Evolutionary conservation across 2,888 invertebrate species (phyloP), one percentile per base, ranked within the genome.

Genomic region (Bellardia pandia): DNA sequence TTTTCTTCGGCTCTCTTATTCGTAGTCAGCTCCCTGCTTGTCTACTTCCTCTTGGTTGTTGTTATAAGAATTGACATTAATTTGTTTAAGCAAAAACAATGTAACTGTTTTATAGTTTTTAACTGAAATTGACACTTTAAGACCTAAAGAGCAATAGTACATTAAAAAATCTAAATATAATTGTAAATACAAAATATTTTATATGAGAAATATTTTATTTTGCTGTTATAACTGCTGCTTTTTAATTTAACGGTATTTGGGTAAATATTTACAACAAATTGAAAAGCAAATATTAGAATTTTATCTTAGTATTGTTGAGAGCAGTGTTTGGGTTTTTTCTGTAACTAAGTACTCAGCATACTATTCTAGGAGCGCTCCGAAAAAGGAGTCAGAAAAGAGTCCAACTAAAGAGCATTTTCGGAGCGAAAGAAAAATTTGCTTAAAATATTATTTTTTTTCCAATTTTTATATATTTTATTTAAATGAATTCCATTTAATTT

Each of bases 101-200:
- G 53, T 48, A 23, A 51, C 71, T 64, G 23, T 37, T 82, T 68
- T 86, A 69, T 64, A 58, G 75, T 79, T 79, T 77, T 83, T 75
- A 75, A 75, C 78, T 76, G 56, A 86, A 86, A 86, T 66, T 86
- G 58, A 76, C 83, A 86, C 83, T 83, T 86, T n/a, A 66, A 37
- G 30, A 16, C 40, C n/a, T 23, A 53, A 62, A 68, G 62, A 69
- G 51, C 14, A 42, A 53, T 45, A 71, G 53, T 37, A 64, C 13
- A 11, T 51, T 37, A 23, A 6, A 62, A 23, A 53, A 66, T 23
- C 4, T 37, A 37, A 37, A 66, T 23, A 37, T 37, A 37, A 37
- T 6, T 37, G 37, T 6, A 37, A 37, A 37, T 37, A 37, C 4
- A 37, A 37, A 6, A 37, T 6, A 5, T 5, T 1, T 1, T 23